phyloP scores from a whole-genome alignment of 1,140 invertebrate genomes.

The Caenorhabditis latens region DNA sequence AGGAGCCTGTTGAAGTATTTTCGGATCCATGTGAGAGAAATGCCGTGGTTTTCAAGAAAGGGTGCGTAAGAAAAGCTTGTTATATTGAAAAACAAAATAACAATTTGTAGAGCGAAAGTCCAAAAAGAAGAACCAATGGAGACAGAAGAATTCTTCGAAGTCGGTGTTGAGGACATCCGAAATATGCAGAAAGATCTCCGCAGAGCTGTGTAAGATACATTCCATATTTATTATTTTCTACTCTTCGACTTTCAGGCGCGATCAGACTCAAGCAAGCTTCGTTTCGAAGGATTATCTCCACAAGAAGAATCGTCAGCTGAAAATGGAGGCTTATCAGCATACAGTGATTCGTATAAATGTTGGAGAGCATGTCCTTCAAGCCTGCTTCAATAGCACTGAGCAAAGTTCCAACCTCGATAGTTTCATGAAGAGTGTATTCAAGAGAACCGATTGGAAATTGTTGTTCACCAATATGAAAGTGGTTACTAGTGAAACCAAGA shows the following conservation, averaged over 20 bases:
- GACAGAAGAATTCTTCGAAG: conserved; percentile 60
- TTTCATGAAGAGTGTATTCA: conserved; percentile 30
- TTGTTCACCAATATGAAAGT: conserved; percentile 22
- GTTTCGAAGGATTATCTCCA: conserved; percentile 17
- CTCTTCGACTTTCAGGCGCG: background rate
- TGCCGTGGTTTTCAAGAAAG: conserved; percentile 39
- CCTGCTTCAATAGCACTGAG: conserved; percentile 39
- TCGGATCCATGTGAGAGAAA: conserved; percentile 44
- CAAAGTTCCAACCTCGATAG: conserved; percentile 11
- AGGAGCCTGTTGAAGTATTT: conserved; percentile 21
- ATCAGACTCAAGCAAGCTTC: conserved; percentile 55
- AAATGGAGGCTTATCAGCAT: conserved; percentile 68
- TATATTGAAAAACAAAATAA: background rate
- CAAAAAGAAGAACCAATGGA: conserved; percentile 16
- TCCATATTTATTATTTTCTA: background rate
- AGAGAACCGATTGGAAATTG: background rate
- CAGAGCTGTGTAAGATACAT: conserved; percentile 24
- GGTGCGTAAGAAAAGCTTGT: background rate
- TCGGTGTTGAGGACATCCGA: conserved; percentile 49
- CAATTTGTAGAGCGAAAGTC: background rate
- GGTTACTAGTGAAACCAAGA: conserved; percentile 25
- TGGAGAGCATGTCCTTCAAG: conserved; percentile 55
- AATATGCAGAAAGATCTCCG: conserved; percentile 61
- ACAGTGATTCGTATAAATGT: conserved; percentile 39
- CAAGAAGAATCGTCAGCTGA: conserved; percentile 60